phyloP scores from a whole-genome alignment of 2,797 vertebrate genomes.

The Phrynocephalus vlangalii region DNA sequence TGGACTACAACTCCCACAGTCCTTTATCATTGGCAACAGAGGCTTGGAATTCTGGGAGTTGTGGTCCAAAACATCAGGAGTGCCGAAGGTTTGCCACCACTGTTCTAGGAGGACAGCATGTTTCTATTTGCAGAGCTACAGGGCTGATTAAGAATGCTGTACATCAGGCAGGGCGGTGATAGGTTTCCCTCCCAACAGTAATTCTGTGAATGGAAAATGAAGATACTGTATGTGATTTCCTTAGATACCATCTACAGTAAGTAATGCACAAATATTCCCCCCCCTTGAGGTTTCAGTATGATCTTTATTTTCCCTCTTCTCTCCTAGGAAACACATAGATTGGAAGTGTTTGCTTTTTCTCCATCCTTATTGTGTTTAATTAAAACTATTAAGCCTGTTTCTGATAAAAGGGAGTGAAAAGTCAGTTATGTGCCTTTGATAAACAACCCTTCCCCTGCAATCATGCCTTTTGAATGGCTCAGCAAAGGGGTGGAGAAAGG shows the following conservation, averaged over 20 bases:
- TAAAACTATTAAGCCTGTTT: slow-evolving; percentile 27
- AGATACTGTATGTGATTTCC: neutral
- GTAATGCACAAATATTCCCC: neutral
- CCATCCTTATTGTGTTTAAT: slow-evolving; percentile 20
- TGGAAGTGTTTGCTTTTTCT: slow-evolving; percentile 4
- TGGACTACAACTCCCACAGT: too few relatives aligned
- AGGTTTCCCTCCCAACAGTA: slow-evolving; percentile 11
- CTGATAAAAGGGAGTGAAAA: slow-evolving; percentile 21
- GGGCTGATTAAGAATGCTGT: neutral
- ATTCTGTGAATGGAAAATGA: neutral
- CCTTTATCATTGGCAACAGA: too few relatives aligned
- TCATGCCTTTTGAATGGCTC: neutral
- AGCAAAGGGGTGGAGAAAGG: neutral
- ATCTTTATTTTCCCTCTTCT: neutral
- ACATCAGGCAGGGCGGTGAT: too few relatives aligned
- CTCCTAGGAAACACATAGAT: slow-evolving; percentile 1
- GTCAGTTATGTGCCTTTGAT: neutral
- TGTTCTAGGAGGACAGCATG: too few relatives aligned
- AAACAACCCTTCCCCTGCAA: neutral
- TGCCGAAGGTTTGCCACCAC: too few relatives aligned
- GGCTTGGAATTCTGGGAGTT: too few relatives aligned
- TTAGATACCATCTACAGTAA: neutral
- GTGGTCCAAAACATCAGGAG: too few relatives aligned
- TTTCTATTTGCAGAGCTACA: neutral
- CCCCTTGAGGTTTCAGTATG: neutral